Conservation (phyloP, 92 coral and sea anemone species). For the Siderastrea radians region DNA sequence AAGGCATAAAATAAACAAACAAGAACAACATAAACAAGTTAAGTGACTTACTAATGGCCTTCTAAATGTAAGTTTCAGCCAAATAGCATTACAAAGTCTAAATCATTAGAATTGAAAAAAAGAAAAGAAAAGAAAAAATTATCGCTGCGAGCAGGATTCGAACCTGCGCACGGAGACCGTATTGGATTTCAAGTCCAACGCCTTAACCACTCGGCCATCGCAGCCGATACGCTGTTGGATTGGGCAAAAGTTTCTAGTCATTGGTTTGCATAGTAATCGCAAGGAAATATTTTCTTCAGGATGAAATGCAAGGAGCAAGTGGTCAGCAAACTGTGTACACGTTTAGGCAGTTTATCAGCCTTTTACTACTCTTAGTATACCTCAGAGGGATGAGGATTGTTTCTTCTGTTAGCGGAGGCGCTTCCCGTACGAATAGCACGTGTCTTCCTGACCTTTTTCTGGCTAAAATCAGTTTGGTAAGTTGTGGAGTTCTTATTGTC, state of each 20-base stretch:
- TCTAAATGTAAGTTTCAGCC: too few species aligned
- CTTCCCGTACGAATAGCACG: conserved; percentile 75
- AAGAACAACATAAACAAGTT: too few species aligned
- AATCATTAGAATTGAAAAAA: neutral
- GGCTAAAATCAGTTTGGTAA: conserved; percentile 80
- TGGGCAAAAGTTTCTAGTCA: neutral
- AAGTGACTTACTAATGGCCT: too few species aligned
- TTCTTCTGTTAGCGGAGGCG: conserved; percentile 84
- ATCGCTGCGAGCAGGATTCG: conserved; percentile 99
- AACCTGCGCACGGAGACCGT: conserved; percentile 97
- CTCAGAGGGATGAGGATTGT: conserved; percentile 97
- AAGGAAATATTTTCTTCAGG: neutral
- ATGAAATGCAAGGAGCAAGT: too few species aligned
- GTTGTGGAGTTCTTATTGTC: conserved; percentile 68
- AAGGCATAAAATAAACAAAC: too few species aligned
- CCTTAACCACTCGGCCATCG: conserved; percentile 99
- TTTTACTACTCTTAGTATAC: conserved; percentile 35
- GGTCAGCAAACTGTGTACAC: too few species aligned
- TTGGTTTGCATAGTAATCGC: too few species aligned
- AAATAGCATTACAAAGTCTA: too few species aligned
- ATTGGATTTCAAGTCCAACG: conserved; percentile 99
- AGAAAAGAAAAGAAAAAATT: neutral
- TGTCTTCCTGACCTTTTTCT: conserved; percentile 53
- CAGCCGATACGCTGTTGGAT: neutral
- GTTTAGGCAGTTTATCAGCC: too few species aligned